A percentile compares a stretch with the other conserved stretches of the same genome.
Conservation (phyloP, 2,113 vertebrate species). For the Alosa alosa region DNA sequence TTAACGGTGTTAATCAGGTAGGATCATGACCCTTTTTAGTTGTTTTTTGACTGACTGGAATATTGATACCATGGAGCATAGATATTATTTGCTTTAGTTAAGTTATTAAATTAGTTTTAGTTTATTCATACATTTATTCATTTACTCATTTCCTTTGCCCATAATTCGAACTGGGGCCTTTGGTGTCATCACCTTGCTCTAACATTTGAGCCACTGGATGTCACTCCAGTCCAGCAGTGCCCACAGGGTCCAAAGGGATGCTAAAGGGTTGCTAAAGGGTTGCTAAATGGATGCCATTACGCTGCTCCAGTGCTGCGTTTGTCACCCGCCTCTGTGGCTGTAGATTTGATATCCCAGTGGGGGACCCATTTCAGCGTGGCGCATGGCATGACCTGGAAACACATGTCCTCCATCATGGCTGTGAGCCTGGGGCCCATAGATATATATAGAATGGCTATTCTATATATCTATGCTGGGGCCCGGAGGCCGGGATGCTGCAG, state of each 20-base stretch:
- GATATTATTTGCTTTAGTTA: too few species aligned
- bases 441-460: too few species aligned
- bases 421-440: background rate
- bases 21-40: too few species aligned
- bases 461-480: background rate
- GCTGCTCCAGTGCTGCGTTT: background rate
- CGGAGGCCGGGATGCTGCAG: constrained; percentile 1
- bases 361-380: background rate
- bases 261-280: too few species aligned
- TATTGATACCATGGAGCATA: too few species aligned
- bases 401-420: constrained; percentile 9
- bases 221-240: background rate
- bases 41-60: too few species aligned
- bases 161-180: too few species aligned
- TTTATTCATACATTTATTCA: too few species aligned
- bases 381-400: background rate
- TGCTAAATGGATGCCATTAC: background rate
- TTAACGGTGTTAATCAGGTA: too few species aligned
- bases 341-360: background rate
- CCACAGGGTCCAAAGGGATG: background rate
- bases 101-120: too few species aligned
- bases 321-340: background rate
- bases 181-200: too few species aligned
- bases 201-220: background rate
- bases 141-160: too few species aligned